A percentile compares a stretch with the other conserved stretches of the same genome.
Evolutionary conservation across 2,113 vertebrate species (phyloP).

Genomic region (Chitala chitala): DNA sequence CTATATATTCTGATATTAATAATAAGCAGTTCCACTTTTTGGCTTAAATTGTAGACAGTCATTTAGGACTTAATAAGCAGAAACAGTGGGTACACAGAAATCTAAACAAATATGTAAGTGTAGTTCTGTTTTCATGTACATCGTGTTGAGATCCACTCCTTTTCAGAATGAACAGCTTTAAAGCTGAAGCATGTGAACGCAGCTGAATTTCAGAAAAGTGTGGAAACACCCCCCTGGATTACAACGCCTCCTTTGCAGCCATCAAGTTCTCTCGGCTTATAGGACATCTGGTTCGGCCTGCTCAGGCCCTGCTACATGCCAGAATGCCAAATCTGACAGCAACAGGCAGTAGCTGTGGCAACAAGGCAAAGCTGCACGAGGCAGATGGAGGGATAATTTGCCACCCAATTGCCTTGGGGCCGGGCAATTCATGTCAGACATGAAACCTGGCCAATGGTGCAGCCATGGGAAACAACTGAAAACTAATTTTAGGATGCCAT

Average conservation of each 20-base stretch:
- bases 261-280: neutral
- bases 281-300: neutral
- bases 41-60: too few species aligned
- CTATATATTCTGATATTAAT: neutral
- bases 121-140: too few species aligned
- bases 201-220: neutral
- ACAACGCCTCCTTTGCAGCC: neutral
- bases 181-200: neutral
- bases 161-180: neutral
- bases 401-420: constrained; percentile 8
- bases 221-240: neutral
- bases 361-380: neutral
- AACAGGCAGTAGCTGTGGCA: constrained; percentile 1
- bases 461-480: neutral
- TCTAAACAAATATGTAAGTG: neutral
- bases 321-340: neutral
- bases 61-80: neutral
- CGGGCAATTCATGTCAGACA: constrained; percentile 16
- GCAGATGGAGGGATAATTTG: constrained; percentile 8
- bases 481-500: neutral
- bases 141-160: neutral
- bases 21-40: neutral
- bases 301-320: neutral
- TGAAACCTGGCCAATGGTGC: neutral
- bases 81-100: neutral